phyloP scores from a whole-genome alignment of 1,140 invertebrate species.

The Cydia splendana region DNA sequence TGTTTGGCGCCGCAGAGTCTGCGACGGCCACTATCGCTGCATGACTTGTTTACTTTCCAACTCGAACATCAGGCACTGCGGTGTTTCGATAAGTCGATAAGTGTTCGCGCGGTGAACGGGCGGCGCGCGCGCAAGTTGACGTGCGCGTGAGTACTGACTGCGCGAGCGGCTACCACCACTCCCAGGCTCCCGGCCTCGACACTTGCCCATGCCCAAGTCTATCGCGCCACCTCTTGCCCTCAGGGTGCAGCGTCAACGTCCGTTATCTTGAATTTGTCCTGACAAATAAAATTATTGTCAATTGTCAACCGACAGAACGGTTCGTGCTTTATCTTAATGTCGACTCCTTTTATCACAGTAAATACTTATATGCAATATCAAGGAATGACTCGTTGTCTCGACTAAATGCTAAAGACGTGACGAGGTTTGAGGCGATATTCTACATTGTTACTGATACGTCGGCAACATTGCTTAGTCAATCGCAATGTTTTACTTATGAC shows the following conservation, averaged over 20 bases:
- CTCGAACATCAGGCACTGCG: constrained; percentile 50
- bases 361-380: constrained; percentile 11
- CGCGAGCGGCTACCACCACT: constrained; percentile 65
- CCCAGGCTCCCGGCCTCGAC: constrained; percentile 68
- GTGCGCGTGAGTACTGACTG: constrained; percentile 72
- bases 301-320: not conserved
- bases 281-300: constrained; percentile 35
- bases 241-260: constrained; percentile 58
- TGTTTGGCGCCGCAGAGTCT: constrained; percentile 65
- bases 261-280: constrained; percentile 56
- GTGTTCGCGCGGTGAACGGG: constrained; percentile 55
- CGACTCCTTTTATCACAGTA: not conserved
- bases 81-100: constrained; percentile 45
- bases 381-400: not conserved
- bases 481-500: not conserved
- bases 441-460: not conserved
- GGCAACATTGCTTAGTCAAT: not conserved
- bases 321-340: constrained; percentile 17
- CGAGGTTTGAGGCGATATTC: not conserved
- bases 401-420: constrained; percentile 36
- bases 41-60: constrained; percentile 60
- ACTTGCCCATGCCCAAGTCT: constrained; percentile 57
- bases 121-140: constrained; percentile 70
- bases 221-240: constrained; percentile 68
- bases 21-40: constrained; percentile 49